These are phyloP conservation scores for Siphamia tubifer DNA, from an alignment of 2,113 vertebrate genomes.

Conservation along the genomic window DNA sequence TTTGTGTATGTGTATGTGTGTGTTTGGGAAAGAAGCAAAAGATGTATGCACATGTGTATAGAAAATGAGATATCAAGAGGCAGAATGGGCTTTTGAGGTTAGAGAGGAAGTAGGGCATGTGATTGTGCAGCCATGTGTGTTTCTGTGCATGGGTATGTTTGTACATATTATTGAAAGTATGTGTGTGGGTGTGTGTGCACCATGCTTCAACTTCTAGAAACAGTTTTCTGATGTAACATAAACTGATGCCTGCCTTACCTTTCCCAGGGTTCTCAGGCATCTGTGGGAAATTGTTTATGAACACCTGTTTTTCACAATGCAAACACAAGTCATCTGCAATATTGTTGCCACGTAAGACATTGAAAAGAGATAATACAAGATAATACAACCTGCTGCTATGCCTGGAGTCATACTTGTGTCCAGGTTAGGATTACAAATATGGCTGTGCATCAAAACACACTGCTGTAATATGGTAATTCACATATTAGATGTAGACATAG, in stretches of 20 bases:
- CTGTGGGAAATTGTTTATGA: slow-evolving; percentile 50
- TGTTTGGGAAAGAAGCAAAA: background rate
- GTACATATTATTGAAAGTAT: slow-evolving; percentile 26
- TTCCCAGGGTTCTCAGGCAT: slow-evolving; percentile 50
- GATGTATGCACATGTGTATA: slow-evolving; percentile 7
- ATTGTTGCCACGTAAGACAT: background rate
- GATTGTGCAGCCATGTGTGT: slow-evolving; percentile 77
- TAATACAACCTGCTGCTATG: background rate
- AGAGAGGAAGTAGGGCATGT: slow-evolving; percentile 78
- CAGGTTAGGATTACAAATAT: background rate
- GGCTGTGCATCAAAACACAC: slow-evolving; percentile 16
- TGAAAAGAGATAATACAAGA: background rate
- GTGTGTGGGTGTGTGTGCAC: slow-evolving; percentile 25
- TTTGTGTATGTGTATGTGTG: background rate
- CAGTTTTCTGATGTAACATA: slow-evolving; percentile 70
- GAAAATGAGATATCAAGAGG: slow-evolving; percentile 54
- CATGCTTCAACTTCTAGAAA: slow-evolving; percentile 20
- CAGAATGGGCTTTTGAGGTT: slow-evolving; percentile 57
- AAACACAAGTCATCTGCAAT: slow-evolving; percentile 2
- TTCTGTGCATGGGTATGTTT: slow-evolving; percentile 17
- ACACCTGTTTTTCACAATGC: background rate
- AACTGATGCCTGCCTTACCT: slow-evolving; percentile 49
- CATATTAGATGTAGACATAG: slow-evolving; percentile 4
- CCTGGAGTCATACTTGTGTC: no score
- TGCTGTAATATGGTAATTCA: slow-evolving; percentile 1